Evolutionary conservation across 2,888 invertebrate genomes (phyloP).

Genomic region (Tromatobia lineatoria): DNA sequence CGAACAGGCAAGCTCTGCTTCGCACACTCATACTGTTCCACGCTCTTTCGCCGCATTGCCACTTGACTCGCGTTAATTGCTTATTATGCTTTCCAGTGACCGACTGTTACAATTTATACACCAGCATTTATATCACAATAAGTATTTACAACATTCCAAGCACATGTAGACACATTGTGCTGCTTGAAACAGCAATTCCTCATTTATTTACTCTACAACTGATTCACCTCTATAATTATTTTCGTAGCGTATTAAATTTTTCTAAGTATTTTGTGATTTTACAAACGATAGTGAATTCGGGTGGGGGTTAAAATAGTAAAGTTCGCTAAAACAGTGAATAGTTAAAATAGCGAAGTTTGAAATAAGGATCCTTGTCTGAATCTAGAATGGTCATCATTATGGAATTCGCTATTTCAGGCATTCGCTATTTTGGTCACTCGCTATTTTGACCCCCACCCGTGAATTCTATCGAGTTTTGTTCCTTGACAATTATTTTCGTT

Average conservation of each 20-base stretch:
- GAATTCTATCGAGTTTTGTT: too few relatives aligned
- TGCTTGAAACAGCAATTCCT: neutral
- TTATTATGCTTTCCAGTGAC: constrained; percentile 1
- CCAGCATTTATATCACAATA: neutral
- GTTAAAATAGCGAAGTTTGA: too few relatives aligned
- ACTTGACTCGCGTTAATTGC: constrained; percentile 40
- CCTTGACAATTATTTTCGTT: too few relatives aligned
- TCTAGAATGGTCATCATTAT: too few relatives aligned
- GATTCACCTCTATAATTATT: neutral
- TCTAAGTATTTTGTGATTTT: neutral
- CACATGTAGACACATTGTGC: neutral
- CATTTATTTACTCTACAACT: neutral
- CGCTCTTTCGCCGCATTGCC: constrained; percentile 6
- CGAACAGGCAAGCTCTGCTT: neutral
- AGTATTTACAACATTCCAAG: neutral
- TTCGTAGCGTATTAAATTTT: neutral
- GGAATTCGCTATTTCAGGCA: too few relatives aligned
- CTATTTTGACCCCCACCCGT: too few relatives aligned
- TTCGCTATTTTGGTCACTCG: too few relatives aligned
- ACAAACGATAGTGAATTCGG: neutral
- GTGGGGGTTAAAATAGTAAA: too few relatives aligned
- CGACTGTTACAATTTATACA: neutral
- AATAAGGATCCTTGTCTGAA: too few relatives aligned
- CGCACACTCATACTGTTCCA: neutral
- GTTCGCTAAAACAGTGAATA: too few relatives aligned